Evolutionary conservation across 2,888 invertebrate genomes (phyloP), one percentile per base, ranked within the genome.

Genomic region (Polylopha cassiicola): DNA sequence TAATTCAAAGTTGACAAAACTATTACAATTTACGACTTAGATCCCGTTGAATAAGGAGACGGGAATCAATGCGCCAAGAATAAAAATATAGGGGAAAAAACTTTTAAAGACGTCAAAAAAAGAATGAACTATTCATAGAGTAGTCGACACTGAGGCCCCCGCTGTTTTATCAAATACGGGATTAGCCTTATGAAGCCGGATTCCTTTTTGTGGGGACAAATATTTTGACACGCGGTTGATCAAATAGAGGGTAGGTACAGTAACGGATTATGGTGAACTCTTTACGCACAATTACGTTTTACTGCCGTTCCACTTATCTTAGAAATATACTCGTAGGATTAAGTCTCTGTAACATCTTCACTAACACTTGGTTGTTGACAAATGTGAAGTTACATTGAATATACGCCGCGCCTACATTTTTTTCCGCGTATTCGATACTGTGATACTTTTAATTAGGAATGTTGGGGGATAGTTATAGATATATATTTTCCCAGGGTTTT

Each of bases 1-100:
- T 81, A 81, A 80, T 66, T 84, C 81, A 81, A 80, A 79, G 61
- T 69, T 66, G 80, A 82, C 78, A 78, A 81, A 84, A 80, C 72
- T 63, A 76, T 69, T 59, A 50, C 63, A 82, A 84, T 85, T 84
- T 84, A 84, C 76, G 68, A 58, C 66, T 64, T 39, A 64, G 64
- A 73, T 76, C 74, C 80, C 79, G 77, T 77, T 81, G 78, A 74
- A 81, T 81, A 82, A 77, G 77, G 70, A 66, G 81, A 66, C 69
- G 67, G 68, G 75, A 76, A 81, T 77, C 77, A 81, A 80, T 80
- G 77, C 76, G 78, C 78, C 80, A 76, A 63, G 71, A 71, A 76
- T 73, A 73, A 72, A 73, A 69, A 66, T 72, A 67, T 61, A 47
- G 58, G 53, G 54, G 65, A 64, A 70, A 70, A 71, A 68, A 59